Conservation (phyloP, 2,113 vertebrate genomes). For the Aythya baeri region DNA sequence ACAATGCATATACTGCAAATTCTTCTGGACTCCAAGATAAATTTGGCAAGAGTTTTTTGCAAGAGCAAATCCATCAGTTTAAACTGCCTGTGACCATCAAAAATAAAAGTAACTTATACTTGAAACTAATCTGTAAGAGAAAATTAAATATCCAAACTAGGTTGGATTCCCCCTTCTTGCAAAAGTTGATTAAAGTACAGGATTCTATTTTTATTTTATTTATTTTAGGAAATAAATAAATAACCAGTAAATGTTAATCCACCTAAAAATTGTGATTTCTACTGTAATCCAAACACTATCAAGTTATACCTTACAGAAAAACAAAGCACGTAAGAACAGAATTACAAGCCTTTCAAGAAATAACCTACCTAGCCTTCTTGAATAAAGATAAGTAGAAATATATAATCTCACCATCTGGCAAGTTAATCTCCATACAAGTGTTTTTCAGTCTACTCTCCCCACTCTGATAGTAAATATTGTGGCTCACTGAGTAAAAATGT, state of each 20-base stretch:
- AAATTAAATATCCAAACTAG: neutral
- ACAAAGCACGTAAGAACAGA: neutral
- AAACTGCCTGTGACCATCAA: neutral
- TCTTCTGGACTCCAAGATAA: neutral
- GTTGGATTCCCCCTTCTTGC: neutral
- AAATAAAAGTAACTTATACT: neutral
- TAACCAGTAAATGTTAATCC: neutral
- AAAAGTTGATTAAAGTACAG: neutral
- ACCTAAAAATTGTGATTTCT: neutral
- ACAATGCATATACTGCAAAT: neutral
- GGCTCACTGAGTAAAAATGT: neutral
- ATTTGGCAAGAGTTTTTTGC: neutral
- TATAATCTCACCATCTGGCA: neutral
- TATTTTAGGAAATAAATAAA: neutral
- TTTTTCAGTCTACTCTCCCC: neutral
- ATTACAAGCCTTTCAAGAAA: neutral
- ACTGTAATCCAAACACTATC: neutral
- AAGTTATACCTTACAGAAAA: neutral
- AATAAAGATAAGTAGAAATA: neutral
- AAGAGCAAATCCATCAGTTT: neutral
- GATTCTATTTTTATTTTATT: neutral
- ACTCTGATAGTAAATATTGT: neutral
- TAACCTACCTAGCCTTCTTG: neutral
- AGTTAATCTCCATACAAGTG: neutral
- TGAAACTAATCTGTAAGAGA: neutral